Base-by-base conservation (phyloP, 2,888 invertebrate species). In the Lasioglossum pauxillum region DNA sequence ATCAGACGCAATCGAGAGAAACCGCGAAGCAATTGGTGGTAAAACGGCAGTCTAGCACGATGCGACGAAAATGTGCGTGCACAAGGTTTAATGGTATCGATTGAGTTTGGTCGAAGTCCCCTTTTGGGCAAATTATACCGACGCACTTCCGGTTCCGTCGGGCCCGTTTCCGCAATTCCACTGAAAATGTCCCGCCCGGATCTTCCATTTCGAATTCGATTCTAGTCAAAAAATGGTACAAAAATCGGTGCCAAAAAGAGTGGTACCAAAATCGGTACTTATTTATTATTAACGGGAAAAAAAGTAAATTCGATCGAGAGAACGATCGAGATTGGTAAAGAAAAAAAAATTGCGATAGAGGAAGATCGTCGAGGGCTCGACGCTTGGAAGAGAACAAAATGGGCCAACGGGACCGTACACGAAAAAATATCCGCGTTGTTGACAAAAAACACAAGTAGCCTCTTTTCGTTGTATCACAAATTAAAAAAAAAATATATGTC, bases 91-190 rank as follows among this genome's bases (percentile, higher is more conserved):
- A 94, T 93, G 92, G 93, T 95, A 95, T 94, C 91, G 92, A 94
- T 95, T 95, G 92, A 94, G 94, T 95, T 95, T 94, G 91, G 91
- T 95, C 94, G 90, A 95, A 95, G 95, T 94, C 95, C 95, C 95
- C 95, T 95, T 95, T 95, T 95, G 95, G 95, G 95, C 95, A 94
- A 93, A 93, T 81, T 91, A 93, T 93, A 95, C 94, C 94, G 95
- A 95, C 95, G 95, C 94, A 95, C 92, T 94, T 93, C 88, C 91
- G 92, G 93, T 93, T 93, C 93, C 92, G 92, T 69, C 92, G 87
- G 86, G 90, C 89, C 91, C 84, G 80, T 78, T 77, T 49, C 44
- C 44, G 57, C 12, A 78, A 80, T 23, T 83, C 71, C 75, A 57
- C n/a, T 5, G 35, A n/a, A 41, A 71, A 41, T n/a, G n/a, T 41